Evolutionary conservation across 37 sponge, comb jelly and placozoan genomes (phyloP).

Genomic region (Oscarella lobularis): DNA sequence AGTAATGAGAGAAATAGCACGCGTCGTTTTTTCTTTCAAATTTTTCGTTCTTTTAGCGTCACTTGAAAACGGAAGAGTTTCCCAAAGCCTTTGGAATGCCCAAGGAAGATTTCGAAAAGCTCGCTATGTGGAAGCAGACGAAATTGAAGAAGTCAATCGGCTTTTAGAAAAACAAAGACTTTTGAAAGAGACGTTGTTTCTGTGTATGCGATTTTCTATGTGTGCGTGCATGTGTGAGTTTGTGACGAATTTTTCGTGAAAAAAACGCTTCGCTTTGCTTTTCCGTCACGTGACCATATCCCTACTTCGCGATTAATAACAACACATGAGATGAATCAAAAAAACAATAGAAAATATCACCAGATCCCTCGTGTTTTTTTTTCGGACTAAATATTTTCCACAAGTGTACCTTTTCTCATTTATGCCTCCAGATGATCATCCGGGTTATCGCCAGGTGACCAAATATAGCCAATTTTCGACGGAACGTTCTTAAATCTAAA

Average conservation of each 20-base stretch:
- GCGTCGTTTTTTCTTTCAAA: not conserved
- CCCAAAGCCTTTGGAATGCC: conserved; percentile 53
- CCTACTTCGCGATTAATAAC: too few species aligned
- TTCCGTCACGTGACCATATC: too few species aligned
- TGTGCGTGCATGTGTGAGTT: not conserved
- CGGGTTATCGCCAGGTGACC: too few species aligned
- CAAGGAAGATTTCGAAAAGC: conserved; percentile 43
- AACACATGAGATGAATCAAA: too few species aligned
- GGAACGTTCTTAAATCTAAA: too few species aligned
- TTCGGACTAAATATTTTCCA: too few species aligned
- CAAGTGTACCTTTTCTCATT: too few species aligned
- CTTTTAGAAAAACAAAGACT: conserved; percentile 14
- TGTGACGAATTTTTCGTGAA: not conserved
- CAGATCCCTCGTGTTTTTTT: too few species aligned
- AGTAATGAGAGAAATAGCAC: conserved; percentile 27
- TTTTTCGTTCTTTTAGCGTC: conserved; percentile 4
- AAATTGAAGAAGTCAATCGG: conserved; percentile 68
- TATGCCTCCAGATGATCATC: too few species aligned
- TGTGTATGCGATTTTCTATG: not conserved
- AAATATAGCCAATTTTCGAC: too few species aligned
- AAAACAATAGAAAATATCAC: too few species aligned
- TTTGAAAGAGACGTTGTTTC: not conserved
- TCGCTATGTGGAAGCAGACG: conserved; percentile 81
- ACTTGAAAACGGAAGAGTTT: conserved; percentile 60
- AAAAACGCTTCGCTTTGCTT: not conserved